Percentiles rank a stretch among this genome's conserved stretches.
Conservation (phyloP, 2,888 invertebrate species). For the Mycalesis mineus region DNA sequence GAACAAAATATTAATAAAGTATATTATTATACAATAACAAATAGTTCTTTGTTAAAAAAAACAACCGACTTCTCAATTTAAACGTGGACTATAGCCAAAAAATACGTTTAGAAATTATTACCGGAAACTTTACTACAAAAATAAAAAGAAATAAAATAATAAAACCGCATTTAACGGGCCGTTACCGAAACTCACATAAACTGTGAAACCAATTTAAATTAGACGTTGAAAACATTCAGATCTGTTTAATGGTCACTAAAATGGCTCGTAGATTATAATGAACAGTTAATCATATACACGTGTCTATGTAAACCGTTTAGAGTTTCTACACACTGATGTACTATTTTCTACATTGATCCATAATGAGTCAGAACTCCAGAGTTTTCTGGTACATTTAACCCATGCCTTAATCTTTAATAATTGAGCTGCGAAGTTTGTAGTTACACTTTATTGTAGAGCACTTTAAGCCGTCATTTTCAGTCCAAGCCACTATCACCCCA, state of each 20-base stretch:
- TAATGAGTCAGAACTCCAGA: no score
- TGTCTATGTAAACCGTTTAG: slow-evolving; percentile 1
- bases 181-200: slow-evolving; percentile 12
- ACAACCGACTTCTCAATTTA: neutral
- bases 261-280: slow-evolving; percentile 20
- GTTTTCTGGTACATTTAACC: no score
- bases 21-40: no score
- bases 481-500: no score
- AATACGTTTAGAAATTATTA: neutral
- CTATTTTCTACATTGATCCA: no score
- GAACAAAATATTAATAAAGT: no score
- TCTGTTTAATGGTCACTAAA: slow-evolving; percentile 21
- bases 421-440: no score
- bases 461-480: no score
- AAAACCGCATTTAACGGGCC: slow-evolving; percentile 7
- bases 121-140: neutral
- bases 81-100: neutral
- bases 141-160: slow-evolving; percentile 3
- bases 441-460: no score
- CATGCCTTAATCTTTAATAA: no score
- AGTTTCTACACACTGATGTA: neutral
- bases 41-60: no score
- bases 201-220: slow-evolving; percentile 19
- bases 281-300: slow-evolving; percentile 21
- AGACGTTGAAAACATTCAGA: slow-evolving; percentile 17